Base-by-base conservation (phyloP, 1,140 invertebrate genomes). In the Microplitis mediator region DNA sequence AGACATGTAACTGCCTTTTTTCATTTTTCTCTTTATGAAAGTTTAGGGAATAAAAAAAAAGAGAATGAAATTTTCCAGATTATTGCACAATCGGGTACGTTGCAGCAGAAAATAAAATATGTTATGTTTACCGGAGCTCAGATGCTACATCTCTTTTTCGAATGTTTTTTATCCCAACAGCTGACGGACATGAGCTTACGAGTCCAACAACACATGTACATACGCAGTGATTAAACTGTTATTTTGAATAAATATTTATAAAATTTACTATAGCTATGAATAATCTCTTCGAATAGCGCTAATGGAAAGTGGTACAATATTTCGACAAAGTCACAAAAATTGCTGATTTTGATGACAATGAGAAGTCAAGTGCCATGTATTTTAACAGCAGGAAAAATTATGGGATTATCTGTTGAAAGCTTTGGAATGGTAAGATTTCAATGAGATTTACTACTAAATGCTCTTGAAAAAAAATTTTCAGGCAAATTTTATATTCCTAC, bases 271-370 rank as follows among this genome's bases (percentile, higher is more conserved):
- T 45, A 50, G 14, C 11, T 13, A 34, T 39, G 0, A 31, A 14
- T 31, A 32, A 51, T 35, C 0, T 13, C 56, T 31, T 16, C 6
- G 4, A 31, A 14, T 13, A 63, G 61, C 36, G 45, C 64, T 16
- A 35, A 69, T 45, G 60, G 60, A 56, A 52, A 65, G 35, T 73
- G 72, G 72, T 68, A 69, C 8, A 32, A 52, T 11, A 51, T 58
- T 9, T 69, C 72, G 13, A 36, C 34, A 9, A 69, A 39, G 45
- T 36, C 66, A 9, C 50, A 73, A 64, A 73, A 73, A 35, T 36
- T 73, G 4, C 11, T 68, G 11, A 35, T 58, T 8, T n/a, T 69
- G n/a, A 5, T 73, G 1, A 64, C 14, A 11, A 63, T 61, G 32
- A 58, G 58, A 63, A 69, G 65, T 54, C 72, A 69, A 34, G 50